These are phyloP conservation scores for Carabus problematicus DNA, from an alignment of 2,888 invertebrate species.

Conservation along the genomic window DNA sequence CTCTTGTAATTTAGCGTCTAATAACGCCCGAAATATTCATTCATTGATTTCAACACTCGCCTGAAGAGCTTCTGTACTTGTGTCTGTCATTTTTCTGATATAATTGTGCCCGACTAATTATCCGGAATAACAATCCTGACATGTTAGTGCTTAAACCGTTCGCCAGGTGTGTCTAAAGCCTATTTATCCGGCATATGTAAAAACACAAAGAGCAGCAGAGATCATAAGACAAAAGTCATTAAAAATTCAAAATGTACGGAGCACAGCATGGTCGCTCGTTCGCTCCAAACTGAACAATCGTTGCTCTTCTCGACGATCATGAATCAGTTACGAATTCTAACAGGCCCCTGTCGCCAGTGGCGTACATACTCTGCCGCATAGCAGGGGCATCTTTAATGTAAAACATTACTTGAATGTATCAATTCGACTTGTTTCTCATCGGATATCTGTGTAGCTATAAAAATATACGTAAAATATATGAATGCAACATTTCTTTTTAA, in stretches of 20 bases:
- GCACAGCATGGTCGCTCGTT: constrained; percentile 25
- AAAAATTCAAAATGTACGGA: constrained; percentile 39
- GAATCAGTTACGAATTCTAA: constrained; percentile 34
- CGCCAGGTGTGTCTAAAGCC: no score
- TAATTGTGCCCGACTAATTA: no score
- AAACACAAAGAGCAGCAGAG: constrained; percentile 27
- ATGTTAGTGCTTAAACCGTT: no score
- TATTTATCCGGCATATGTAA: background rate
- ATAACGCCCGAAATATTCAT: no score
- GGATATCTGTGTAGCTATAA: background rate
- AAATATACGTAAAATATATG: background rate
- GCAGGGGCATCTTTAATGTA: no score
- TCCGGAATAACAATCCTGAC: no score
- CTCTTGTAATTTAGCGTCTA: no score
- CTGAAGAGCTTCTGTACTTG: no score
- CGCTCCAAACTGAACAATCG: constrained; percentile 11
- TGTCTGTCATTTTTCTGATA: no score
- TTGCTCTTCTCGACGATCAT: constrained; percentile 31
- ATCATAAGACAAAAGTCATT: constrained; percentile 37
- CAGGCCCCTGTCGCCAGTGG: background rate
- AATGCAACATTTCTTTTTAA: background rate
- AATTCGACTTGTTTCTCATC: no score
- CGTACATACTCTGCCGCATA: no score
- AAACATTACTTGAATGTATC: background rate
- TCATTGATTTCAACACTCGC: no score